Percentiles rank a stretch among this genome's conserved stretches.
Conservation (phyloP, 2,888 invertebrate genomes). For the Tiphia femorata region DNA sequence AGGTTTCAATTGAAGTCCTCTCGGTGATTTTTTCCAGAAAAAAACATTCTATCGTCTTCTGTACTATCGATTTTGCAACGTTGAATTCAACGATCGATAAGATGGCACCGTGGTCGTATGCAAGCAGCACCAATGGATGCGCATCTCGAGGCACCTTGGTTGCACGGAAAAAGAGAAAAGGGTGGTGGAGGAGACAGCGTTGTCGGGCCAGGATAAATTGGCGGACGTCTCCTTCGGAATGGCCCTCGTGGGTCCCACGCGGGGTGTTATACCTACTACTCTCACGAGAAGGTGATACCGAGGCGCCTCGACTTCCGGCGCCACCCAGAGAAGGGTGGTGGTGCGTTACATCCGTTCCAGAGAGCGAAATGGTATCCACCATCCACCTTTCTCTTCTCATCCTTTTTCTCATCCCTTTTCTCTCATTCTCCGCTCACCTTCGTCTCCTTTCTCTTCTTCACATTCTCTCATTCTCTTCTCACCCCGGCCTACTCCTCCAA, state of each 20-base stretch:
- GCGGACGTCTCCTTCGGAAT: conserved; percentile 38
- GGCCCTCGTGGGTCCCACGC: conserved; percentile 28
- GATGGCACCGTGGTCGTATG: conserved; percentile 12
- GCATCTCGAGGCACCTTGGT: conserved; percentile 18
- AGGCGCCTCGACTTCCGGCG: conserved; percentile 34
- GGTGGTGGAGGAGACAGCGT: conserved; percentile 9
- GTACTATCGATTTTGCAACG: too few relatives aligned
- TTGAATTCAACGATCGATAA: too few relatives aligned
- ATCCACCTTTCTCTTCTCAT: conserved; percentile 5
- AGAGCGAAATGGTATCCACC: conserved; percentile 11
- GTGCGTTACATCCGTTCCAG: conserved; percentile 25
- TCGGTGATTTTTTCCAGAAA: too few relatives aligned
- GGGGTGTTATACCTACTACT: conserved; percentile 23
- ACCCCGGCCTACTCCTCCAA: not conserved
- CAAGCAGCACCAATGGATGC: conserved; percentile 13
- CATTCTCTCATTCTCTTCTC: not conserved
- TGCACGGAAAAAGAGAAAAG: conserved; percentile 1
- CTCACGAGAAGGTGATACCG: conserved; percentile 33
- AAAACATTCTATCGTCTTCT: too few relatives aligned
- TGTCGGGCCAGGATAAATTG: conserved; percentile 42
- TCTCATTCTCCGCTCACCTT: not conserved
- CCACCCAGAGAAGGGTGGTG: conserved; percentile 24
- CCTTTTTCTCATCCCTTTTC: conserved; percentile 1
- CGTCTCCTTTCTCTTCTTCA: too few relatives aligned
- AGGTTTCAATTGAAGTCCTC: too few relatives aligned